Conservation (phyloP, 2,113 vertebrate species). For the Myanophis thanlyinensis region DNA sequence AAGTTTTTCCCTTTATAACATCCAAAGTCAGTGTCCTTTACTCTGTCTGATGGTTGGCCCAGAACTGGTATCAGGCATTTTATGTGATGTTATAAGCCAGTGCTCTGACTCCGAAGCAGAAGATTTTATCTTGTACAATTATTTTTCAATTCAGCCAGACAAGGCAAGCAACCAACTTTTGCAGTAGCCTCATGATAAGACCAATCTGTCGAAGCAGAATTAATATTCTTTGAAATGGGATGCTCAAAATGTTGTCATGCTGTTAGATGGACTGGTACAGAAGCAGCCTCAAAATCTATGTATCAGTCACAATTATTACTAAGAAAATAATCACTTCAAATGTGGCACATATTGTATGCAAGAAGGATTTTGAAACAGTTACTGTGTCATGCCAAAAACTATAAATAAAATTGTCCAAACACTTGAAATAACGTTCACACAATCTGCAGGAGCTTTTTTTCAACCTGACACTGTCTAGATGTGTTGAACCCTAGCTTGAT, state of each 20-base stretch:
- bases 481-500: background rate
- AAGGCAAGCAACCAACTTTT: background rate
- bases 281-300: constrained; percentile 14
- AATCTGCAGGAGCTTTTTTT: background rate
- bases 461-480: background rate
- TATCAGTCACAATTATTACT: constrained; percentile 13
- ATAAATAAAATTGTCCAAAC: background rate
- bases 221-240: background rate
- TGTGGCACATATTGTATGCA: background rate
- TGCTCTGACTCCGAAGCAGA: background rate
- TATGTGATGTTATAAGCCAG: too few relatives aligned
- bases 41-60: background rate
- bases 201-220: background rate
- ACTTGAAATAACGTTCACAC: background rate
- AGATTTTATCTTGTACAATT: background rate
- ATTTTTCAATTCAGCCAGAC: background rate
- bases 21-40: background rate
- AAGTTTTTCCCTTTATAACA: background rate
- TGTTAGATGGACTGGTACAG: background rate
- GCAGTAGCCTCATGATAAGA: background rate
- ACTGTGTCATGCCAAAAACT: background rate
- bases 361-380: constrained; percentile 19
- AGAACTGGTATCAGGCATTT: background rate
- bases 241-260: background rate
- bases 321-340: constrained; percentile 4